A percentile compares a stretch with the other conserved stretches of the same genome.
These are phyloP conservation scores for Mormyrops attenuatus DNA, from an alignment of 2,797 vertebrate genomes.

Conservation along the genomic window DNA sequence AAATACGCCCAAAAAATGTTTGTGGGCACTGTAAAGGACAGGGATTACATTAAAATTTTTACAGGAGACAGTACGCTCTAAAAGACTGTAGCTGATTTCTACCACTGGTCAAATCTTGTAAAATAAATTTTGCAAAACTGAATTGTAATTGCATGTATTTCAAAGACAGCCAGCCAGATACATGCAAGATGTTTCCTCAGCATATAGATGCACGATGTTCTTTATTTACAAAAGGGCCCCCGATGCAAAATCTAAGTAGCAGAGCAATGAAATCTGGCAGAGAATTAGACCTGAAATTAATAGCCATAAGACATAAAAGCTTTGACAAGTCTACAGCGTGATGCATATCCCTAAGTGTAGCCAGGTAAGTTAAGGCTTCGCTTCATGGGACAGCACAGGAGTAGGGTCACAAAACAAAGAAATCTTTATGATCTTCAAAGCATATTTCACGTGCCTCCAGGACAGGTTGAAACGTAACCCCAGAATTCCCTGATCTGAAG, in stretches of 20 bases:
- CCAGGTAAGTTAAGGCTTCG: background rate
- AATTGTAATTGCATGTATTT: background rate
- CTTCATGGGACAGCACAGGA: background rate
- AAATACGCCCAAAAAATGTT: background rate
- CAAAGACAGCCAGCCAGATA: background rate
- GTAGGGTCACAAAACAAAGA: background rate
- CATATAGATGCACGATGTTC: background rate
- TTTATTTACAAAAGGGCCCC: background rate
- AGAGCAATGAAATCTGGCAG: background rate
- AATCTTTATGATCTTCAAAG: background rate
- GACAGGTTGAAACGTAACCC: slow-evolving; percentile 19
- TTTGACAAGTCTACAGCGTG: background rate
- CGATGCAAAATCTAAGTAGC: background rate
- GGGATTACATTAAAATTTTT: background rate
- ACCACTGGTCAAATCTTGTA: background rate
- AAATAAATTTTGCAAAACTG: background rate
- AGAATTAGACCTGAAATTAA: slow-evolving; percentile 1
- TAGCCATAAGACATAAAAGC: background rate
- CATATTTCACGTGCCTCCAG: slow-evolving; percentile 2
- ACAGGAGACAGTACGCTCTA: background rate
- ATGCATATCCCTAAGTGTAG: background rate
- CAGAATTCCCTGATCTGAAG: background rate
- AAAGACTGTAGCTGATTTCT: background rate
- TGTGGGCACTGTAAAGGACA: background rate
- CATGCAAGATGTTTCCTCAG: background rate